These are phyloP conservation scores for Diadophis punctatus DNA, from an alignment of 2,113 vertebrate genomes.

Conservation along the genomic window DNA sequence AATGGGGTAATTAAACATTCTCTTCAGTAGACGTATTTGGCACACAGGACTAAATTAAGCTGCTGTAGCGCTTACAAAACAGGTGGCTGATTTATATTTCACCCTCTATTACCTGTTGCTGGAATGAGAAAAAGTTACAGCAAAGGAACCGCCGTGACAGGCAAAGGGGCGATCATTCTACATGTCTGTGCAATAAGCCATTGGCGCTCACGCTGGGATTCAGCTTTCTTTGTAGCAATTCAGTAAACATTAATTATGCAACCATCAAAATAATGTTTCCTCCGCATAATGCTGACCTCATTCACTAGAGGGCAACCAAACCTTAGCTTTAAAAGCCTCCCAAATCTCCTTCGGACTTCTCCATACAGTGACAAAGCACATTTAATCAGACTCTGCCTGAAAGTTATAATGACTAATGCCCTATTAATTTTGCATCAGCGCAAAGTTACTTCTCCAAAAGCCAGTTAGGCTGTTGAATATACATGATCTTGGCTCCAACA, in stretches of 20 bases:
- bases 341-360: conserved; percentile 59
- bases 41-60: conserved; percentile 67
- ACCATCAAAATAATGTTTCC: conserved; percentile 61
- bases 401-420: conserved; percentile 57
- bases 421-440: conserved; percentile 57
- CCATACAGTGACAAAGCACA: conserved; percentile 57
- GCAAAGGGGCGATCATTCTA: conserved; percentile 11
- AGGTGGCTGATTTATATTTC: conserved; percentile 65
- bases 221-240: conserved; percentile 43
- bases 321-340: conserved; percentile 65
- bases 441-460: conserved; percentile 52
- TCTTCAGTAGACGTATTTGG: conserved; percentile 69
- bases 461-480: conserved; percentile 36
- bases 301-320: conserved; percentile 81
- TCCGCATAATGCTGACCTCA: conserved; percentile 76
- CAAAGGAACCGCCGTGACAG: conserved; percentile 15
- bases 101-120: conserved; percentile 21
- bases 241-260: conserved; percentile 68
- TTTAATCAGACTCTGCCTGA: conserved; percentile 56
- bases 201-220: conserved; percentile 38
- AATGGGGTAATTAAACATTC: conserved; percentile 74
- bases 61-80: conserved; percentile 56
- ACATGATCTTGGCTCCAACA: background rate
- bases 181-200: conserved; percentile 19
- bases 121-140: background rate